Percentiles rank a stretch among this genome's conserved stretches.
Conservation (phyloP, 2,113 vertebrate species). For the Myotis davidii region DNA sequence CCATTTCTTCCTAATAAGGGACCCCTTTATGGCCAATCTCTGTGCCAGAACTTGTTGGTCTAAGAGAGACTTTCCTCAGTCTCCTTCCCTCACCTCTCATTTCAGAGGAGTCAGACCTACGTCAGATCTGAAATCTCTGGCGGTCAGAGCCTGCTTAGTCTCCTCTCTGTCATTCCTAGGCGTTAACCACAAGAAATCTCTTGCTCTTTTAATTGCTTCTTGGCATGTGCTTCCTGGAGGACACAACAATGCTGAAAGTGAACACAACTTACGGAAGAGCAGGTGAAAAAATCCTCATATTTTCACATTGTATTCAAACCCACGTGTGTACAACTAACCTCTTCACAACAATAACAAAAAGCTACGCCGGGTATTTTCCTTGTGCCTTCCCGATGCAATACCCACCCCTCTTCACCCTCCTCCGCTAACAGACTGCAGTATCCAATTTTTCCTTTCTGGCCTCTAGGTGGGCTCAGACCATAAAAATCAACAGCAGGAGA, state of each 20-base stretch:
- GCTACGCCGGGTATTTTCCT: not conserved
- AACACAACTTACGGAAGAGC: not conserved
- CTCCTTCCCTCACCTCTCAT: not conserved
- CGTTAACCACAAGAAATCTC: not conserved
- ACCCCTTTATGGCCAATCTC: not conserved
- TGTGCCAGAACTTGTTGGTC: not conserved
- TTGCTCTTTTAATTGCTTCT: not conserved
- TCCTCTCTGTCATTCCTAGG: not conserved
- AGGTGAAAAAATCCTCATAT: not conserved
- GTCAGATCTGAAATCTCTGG: not conserved
- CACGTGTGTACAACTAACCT: no score
- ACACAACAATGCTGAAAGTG: not conserved
- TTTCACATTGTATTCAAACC: not conserved
- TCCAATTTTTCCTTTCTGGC: not conserved
- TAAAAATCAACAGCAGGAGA: not conserved
- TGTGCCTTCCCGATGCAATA: not conserved
- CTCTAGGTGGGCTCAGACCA: not conserved
- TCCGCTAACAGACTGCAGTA: not conserved
- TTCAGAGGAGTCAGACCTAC: not conserved
- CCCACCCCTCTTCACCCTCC: no score
- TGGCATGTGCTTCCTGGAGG: not conserved
- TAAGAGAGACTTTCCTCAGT: not conserved
- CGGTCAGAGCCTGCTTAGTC: not conserved
- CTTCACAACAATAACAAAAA: not conserved
- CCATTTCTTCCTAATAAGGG: not conserved